A percentile compares a stretch with the other conserved stretches of the same genome.
These are phyloP conservation scores for Hydrocynus forskahlii DNA, from an alignment of 2,797 vertebrate species.

Conservation along the genomic window DNA sequence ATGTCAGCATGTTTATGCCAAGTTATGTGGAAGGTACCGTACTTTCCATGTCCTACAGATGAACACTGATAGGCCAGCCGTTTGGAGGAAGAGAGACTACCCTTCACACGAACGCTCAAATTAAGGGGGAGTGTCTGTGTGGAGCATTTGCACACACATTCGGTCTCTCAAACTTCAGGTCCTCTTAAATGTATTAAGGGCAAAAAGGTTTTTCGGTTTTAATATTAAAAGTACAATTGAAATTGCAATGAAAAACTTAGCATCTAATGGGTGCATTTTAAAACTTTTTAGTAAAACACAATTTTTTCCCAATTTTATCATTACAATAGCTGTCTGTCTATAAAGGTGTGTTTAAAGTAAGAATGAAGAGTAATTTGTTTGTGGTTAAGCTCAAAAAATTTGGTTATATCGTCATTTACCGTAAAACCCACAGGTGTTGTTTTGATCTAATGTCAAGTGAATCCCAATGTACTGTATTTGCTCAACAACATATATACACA, in stretches of 20 bases:
- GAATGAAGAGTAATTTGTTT: background rate
- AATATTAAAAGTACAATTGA: no score
- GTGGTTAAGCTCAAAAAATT: slow-evolving; percentile 4
- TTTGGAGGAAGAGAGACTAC: slow-evolving; percentile 55
- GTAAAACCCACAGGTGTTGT: slow-evolving; percentile 8
- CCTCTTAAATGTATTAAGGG: no score
- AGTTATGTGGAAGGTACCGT: slow-evolving; percentile 71
- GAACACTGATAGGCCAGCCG: slow-evolving; percentile 48
- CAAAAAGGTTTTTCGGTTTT: no score
- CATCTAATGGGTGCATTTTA: no score
- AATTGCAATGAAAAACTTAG: no score
- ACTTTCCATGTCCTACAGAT: slow-evolving; percentile 72
- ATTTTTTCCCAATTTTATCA: no score
- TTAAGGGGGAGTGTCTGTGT: slow-evolving; percentile 1
- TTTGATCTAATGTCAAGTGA: background rate
- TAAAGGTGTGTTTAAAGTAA: background rate
- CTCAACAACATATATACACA: no score
- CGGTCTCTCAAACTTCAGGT: background rate
- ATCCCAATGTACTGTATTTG: no score
- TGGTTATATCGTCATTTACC: slow-evolving; percentile 20
- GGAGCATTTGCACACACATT: background rate
- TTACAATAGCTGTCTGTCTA: background rate
- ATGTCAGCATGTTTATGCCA: slow-evolving; percentile 70
- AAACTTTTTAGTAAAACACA: no score
- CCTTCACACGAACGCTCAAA: slow-evolving; percentile 34